Percentiles rank a stretch among this genome's conserved stretches.
phyloP scores from a whole-genome alignment of 1,140 invertebrate species.

The Drosophila gunungcola region DNA sequence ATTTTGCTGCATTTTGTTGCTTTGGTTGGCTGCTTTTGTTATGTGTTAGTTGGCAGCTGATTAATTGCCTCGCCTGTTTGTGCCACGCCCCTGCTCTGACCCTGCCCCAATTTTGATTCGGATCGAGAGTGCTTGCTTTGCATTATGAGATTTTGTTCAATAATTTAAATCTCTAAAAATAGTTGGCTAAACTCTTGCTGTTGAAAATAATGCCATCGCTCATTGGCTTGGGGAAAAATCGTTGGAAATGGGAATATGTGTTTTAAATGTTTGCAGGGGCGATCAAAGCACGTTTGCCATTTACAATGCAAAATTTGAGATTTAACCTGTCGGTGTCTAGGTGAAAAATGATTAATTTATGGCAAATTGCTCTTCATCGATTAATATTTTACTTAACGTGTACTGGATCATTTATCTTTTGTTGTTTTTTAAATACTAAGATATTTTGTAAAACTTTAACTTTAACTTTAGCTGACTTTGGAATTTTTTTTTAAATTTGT shows the following conservation, averaged over 20 bases:
- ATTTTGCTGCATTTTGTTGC: conserved; percentile 23
- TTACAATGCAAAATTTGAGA: neutral
- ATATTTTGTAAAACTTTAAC: too few relatives aligned
- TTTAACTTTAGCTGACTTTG: too few relatives aligned
- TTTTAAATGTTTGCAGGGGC: neutral
- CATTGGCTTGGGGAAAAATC: conserved; percentile 7
- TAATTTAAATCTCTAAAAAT: conserved; percentile 30
- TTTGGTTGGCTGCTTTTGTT: conserved; percentile 22
- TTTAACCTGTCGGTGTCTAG: neutral
- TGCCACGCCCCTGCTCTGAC: neutral
- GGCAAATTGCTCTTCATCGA: neutral
- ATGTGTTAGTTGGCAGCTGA: conserved; percentile 43
- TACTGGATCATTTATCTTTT: too few relatives aligned
- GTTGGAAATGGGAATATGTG: neutral
- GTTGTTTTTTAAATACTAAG: too few relatives aligned
- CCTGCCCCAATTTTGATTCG: conserved; percentile 22
- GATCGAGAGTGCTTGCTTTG: conserved; percentile 6
- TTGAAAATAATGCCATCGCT: conserved; percentile 12
- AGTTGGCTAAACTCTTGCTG: conserved; percentile 1
- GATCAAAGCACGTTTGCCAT: conserved; percentile 1
- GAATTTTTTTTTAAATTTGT: too few relatives aligned
- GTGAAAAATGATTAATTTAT: neutral
- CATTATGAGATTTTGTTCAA: conserved; percentile 15
- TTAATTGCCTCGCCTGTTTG: conserved; percentile 36
- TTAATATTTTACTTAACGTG: neutral